phyloP scores from a whole-genome alignment of 2,113 vertebrate genomes.

The Phrynosoma platyrhinos region DNA sequence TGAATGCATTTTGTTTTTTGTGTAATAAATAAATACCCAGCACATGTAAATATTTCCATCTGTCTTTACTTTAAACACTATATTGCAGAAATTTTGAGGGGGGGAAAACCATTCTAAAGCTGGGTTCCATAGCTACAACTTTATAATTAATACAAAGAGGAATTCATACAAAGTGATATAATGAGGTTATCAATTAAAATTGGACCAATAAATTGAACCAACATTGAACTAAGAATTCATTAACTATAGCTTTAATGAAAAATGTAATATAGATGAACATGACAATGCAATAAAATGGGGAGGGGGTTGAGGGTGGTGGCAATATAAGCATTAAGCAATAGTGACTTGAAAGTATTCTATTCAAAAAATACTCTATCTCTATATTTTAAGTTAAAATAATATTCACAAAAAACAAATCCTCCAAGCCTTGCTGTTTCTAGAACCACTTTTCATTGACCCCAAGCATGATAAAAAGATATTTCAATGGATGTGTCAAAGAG shows the following conservation, averaged over 20 bases:
- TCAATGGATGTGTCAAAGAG: conserved; percentile 39
- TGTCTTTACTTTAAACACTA: too few relatives aligned
- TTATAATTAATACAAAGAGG: conserved; percentile 26
- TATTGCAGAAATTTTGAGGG: too few relatives aligned
- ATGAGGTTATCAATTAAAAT: conserved; percentile 21
- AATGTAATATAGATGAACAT: background rate
- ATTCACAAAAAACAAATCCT: conserved; percentile 9
- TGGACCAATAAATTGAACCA: too few relatives aligned
- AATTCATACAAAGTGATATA: background rate
- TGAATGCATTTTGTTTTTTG: too few relatives aligned
- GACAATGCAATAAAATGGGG: background rate
- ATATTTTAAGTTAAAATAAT: too few relatives aligned
- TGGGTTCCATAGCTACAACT: background rate
- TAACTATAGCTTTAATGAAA: background rate
- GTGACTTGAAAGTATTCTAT: conserved; percentile 34
- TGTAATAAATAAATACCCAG: too few relatives aligned
- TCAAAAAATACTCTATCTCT: too few relatives aligned
- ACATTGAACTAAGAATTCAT: conserved; percentile 37
- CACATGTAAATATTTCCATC: too few relatives aligned
- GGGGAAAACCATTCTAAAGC: too few relatives aligned
- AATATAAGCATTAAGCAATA: conserved; percentile 41
- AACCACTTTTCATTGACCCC: background rate
- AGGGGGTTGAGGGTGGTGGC: conserved; percentile 3
- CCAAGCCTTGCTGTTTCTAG: accelerated
- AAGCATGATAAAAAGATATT: conserved; percentile 18